A percentile compares a stretch with the other conserved stretches of the same genome.
Evolutionary conservation across 2,888 invertebrate genomes (phyloP).

Genomic region (Myopa tessellatipennis): DNA sequence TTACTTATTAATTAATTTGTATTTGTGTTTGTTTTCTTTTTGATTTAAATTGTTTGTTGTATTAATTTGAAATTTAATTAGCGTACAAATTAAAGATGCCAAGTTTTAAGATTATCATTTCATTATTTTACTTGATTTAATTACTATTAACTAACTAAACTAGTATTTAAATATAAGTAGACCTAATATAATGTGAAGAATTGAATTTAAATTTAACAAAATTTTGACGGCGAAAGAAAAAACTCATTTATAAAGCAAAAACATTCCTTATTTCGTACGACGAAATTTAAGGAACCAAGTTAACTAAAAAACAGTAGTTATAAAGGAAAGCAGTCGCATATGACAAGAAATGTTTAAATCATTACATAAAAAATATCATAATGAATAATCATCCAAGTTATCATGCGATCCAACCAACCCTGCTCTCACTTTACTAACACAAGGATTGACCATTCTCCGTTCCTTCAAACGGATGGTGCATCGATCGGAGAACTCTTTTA

Average conservation of each 20-base stretch:
- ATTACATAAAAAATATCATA: no score
- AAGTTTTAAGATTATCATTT: background rate
- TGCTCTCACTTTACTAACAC: no score
- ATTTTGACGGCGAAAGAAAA: background rate
- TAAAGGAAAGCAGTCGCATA: no score
- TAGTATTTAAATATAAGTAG: background rate
- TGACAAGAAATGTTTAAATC: background rate
- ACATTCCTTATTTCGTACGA: no score
- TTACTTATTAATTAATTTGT: constrained; percentile 42
- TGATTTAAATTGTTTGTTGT: background rate
- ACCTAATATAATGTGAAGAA: background rate
- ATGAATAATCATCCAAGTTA: no score
- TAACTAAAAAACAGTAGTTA: background rate
- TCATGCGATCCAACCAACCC: no score
- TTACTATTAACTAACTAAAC: constrained; percentile 3
- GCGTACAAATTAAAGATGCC: background rate
- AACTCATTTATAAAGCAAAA: no score
- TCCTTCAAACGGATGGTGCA: no score
- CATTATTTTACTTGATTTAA: background rate
- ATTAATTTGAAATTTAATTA: background rate
- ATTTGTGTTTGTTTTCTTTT: constrained; percentile 8
- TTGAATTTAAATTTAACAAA: background rate
- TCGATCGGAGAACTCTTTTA: no score
- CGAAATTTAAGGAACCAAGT: no score
- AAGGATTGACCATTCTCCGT: no score